Evolutionary conservation across 1,140 invertebrate species (phyloP).

Genomic region (Micrasema longulum): DNA sequence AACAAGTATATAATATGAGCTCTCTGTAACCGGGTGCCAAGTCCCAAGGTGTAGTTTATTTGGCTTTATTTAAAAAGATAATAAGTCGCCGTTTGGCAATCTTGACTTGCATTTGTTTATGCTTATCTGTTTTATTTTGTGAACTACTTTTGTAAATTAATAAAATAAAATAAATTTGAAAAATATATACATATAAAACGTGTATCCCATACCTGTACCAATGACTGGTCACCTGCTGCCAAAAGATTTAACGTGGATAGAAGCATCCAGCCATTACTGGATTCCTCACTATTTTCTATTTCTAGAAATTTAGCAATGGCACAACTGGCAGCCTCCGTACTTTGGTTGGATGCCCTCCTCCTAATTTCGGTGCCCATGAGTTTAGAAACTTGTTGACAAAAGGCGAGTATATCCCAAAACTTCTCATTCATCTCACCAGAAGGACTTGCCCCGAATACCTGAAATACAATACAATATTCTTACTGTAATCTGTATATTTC

Average conservation of each 20-base stretch:
- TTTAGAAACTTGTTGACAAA: slow-evolving; percentile 93
- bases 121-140: no score
- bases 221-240: slow-evolving; percentile 82
- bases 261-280: slow-evolving; percentile 96
- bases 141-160: no score
- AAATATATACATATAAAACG: no score
- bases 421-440: slow-evolving; percentile 95
- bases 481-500: no score
- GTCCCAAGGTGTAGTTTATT: no score
- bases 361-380: slow-evolving; percentile 96
- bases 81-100: no score
- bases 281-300: slow-evolving; percentile 91
- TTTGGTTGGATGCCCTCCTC: slow-evolving; percentile 93
- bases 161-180: no score
- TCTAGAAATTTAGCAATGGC: slow-evolving; percentile 96
- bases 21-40: no score
- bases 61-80: no score
- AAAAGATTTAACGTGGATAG: slow-evolving; percentile 91
- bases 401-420: slow-evolving; percentile 92
- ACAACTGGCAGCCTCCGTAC: slow-evolving; percentile 94
- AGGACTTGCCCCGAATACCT: slow-evolving; percentile 93
- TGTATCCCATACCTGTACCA: slow-evolving; percentile 67
- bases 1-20: no score
- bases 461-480: slow-evolving; percentile 43
- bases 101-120: no score